Percentiles rank a stretch among this genome's conserved stretches.
Evolutionary conservation across 2,888 invertebrate species (phyloP).

Genomic region (Omphaloscelis lunosa): DNA sequence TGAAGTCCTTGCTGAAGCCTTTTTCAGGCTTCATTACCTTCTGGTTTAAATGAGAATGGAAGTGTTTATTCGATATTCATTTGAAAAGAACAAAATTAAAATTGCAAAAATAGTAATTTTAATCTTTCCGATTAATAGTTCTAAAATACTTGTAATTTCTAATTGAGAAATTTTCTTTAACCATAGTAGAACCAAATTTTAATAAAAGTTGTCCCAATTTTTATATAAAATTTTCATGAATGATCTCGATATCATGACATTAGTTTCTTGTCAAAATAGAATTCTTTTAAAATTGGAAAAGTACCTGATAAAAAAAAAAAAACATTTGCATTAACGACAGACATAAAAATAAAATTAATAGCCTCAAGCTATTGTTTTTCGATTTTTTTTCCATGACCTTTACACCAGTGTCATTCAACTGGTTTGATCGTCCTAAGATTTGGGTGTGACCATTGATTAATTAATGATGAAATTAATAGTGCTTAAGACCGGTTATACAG

Average conservation of each 20-base stretch:
- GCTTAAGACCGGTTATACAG: not conserved
- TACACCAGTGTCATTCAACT: conserved; percentile 11
- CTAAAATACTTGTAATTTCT: not conserved
- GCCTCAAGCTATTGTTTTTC: not conserved
- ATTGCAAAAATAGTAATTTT: too few species aligned
- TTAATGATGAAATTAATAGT: not conserved
- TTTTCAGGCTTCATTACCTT: conserved; percentile 23
- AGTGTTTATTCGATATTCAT: not conserved
- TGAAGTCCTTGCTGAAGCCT: conserved; percentile 15
- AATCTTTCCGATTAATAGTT: too few species aligned
- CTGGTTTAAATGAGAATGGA: conserved; percentile 5
- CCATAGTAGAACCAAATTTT: not conserved
- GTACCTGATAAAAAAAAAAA: not conserved
- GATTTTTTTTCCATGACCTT: conserved; percentile 28
- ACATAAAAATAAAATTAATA: conserved; percentile 3
- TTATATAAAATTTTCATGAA: not conserved
- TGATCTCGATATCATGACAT: not conserved
- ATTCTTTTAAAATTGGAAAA: not conserved
- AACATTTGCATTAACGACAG: not conserved
- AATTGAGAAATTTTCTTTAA: not conserved
- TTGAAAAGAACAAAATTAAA: not conserved
- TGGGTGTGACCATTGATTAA: conserved; percentile 18
- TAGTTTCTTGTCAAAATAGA: not conserved
- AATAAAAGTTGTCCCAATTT: not conserved
- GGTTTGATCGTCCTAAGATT: conserved; percentile 21